Evolutionary conservation across 2,113 vertebrate genomes (phyloP).

Genomic region (Isichthys henryi): DNA sequence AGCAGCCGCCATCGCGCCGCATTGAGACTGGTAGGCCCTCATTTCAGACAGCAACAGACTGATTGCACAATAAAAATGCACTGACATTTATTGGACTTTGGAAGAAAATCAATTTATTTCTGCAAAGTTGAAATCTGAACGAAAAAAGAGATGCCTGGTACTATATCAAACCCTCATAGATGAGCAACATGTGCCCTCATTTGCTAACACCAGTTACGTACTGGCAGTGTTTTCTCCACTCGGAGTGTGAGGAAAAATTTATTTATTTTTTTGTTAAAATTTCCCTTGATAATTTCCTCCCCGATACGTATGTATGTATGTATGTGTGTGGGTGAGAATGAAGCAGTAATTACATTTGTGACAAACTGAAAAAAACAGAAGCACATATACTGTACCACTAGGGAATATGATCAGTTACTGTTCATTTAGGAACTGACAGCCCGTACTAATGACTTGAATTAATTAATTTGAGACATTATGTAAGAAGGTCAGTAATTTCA

Average conservation of each 20-base stretch:
- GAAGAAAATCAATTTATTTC: conserved; percentile 26
- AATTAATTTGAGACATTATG: conserved; percentile 1
- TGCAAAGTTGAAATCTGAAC: conserved; percentile 20
- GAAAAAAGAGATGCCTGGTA: conserved; percentile 16
- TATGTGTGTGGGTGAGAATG: neutral
- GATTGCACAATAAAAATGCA: conserved; percentile 37
- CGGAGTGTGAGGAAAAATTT: neutral
- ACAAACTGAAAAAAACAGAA: neutral
- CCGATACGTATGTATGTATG: neutral
- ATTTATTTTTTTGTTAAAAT: neutral
- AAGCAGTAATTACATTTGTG: neutral
- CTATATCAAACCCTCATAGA: conserved; percentile 9
- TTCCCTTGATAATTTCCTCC: neutral
- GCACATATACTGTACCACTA: no score
- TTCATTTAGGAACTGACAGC: neutral
- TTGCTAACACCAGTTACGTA: conserved; percentile 14
- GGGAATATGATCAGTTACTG: neutral
- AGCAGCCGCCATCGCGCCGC: conserved; percentile 37
- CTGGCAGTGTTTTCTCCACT: neutral
- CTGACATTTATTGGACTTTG: conserved; percentile 15
- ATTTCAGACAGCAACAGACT: conserved; percentile 32
- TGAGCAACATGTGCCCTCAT: conserved; percentile 30
- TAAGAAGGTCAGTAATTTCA: conserved; percentile 14
- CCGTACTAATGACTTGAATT: neutral
- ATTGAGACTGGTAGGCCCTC: neutral